Percentiles rank a stretch among this genome's conserved stretches.
phyloP scores from a whole-genome alignment of 2,888 invertebrate species.

The Sylvicola cinctus region DNA sequence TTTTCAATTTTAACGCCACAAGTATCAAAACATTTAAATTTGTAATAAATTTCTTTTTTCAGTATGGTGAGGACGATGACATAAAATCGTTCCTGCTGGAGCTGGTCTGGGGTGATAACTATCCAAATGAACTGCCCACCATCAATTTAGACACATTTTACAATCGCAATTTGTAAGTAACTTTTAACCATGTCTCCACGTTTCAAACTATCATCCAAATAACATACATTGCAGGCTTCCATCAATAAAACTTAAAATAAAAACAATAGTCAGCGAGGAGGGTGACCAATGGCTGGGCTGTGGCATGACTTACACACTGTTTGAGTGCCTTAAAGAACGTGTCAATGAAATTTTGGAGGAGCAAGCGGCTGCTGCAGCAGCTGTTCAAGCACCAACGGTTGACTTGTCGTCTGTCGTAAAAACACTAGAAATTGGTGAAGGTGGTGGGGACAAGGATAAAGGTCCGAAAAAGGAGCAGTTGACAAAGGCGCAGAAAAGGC shows the following conservation, averaged over 20 bases:
- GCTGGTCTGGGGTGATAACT: slow-evolving; percentile 66
- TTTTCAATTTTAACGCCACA: neutral
- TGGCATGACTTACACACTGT: slow-evolving; percentile 87
- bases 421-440: slow-evolving; percentile 15
- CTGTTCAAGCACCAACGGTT: slow-evolving; percentile 15
- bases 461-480: slow-evolving; percentile 59
- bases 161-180: slow-evolving; percentile 75
- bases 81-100: slow-evolving; percentile 69
- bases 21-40: slow-evolving; percentile 6
- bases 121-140: slow-evolving; percentile 63
- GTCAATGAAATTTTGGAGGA: slow-evolving; percentile 43
- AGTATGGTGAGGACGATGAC: slow-evolving; percentile 66
- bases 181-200: neutral
- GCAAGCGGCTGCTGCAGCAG: slow-evolving; percentile 29
- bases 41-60: too few species aligned
- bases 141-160: slow-evolving; percentile 83
- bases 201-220: neutral
- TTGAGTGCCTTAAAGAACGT: slow-evolving; percentile 78
- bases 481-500: slow-evolving; percentile 79
- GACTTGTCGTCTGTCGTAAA: slow-evolving; percentile 9
- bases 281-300: slow-evolving; percentile 69
- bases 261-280: slow-evolving; percentile 38
- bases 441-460: slow-evolving; percentile 30
- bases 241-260: slow-evolving; percentile 48
- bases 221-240: slow-evolving; percentile 37